A percentile compares a stretch with the other conserved stretches of the same genome.
These are phyloP conservation scores for Drosophila suzukii DNA, from an alignment of 1,140 invertebrate genomes.

Conservation along the genomic window DNA sequence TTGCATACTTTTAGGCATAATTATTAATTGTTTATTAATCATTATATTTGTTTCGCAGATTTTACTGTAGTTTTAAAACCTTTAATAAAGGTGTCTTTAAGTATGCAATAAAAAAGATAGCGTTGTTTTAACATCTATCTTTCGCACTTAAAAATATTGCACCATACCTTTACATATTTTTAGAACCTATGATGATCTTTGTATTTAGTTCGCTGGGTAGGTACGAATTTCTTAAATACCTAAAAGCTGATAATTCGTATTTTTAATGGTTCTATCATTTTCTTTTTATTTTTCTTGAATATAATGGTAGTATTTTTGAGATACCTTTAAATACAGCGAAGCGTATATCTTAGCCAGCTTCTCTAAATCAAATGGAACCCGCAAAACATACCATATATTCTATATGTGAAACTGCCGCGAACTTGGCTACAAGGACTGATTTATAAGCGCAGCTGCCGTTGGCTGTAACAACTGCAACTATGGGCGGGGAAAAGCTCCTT, in stretches of 20 bases:
- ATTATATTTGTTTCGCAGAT: neutral
- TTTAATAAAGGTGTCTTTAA: neutral
- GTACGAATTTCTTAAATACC: too few relatives aligned
- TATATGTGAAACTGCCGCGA: slow-evolving; percentile 5
- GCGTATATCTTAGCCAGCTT: neutral
- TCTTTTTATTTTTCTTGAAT: too few relatives aligned
- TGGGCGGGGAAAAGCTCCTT: slow-evolving; percentile 17
- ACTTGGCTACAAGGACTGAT: slow-evolving; percentile 38
- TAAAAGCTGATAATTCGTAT: too few relatives aligned
- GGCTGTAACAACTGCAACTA: slow-evolving; percentile 30
- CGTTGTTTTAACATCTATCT: too few relatives aligned
- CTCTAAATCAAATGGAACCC: neutral
- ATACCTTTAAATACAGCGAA: neutral
- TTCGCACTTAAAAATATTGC: too few relatives aligned
- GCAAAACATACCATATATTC: neutral
- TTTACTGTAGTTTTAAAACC: neutral
- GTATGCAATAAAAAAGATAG: too few relatives aligned
- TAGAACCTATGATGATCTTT: too few relatives aligned
- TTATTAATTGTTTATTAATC: too few relatives aligned
- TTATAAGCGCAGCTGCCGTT: slow-evolving; percentile 39
- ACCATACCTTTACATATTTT: too few relatives aligned
- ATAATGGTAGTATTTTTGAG: too few relatives aligned
- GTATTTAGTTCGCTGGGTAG: too few relatives aligned
- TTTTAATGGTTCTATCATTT: too few relatives aligned
- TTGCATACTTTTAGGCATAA: neutral